These are phyloP conservation scores for Potamarius usumacintae DNA, from an alignment of 2,113 vertebrate genomes.

Conservation along the genomic window DNA sequence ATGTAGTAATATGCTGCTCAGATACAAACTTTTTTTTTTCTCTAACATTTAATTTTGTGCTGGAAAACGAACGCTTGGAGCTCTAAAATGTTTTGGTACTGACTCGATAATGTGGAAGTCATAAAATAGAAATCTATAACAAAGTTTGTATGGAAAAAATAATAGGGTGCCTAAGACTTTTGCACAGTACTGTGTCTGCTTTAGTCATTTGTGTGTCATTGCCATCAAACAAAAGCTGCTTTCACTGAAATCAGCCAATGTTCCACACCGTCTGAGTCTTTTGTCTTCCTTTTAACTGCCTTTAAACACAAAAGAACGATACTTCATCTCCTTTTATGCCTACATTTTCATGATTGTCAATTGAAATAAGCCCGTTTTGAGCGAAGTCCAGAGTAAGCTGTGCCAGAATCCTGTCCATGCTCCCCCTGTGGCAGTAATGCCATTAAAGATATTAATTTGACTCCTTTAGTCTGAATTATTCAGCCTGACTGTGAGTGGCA, in stretches of 20 bases:
- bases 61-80: no score
- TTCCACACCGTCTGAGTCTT: not conserved
- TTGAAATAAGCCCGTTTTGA: constrained; percentile 53
- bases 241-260: not conserved
- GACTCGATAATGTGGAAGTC: no score
- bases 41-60: no score
- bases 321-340: constrained; percentile 9
- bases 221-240: not conserved
- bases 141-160: no score
- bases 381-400: constrained; percentile 53
- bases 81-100: no score
- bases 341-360: constrained; percentile 41
- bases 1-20: no score
- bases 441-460: constrained; percentile 75
- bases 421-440: constrained; percentile 69
- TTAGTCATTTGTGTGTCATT: not conserved
- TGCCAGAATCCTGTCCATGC: constrained; percentile 56
- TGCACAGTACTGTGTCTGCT: not conserved
- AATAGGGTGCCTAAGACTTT: no score
- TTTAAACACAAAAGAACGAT: not conserved
- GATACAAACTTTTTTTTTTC: no score
- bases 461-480: constrained; percentile 75
- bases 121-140: no score
- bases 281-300: not conserved
- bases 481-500: constrained; percentile 68